These are phyloP conservation scores for Galemys pyrenaicus DNA, from an alignment of 2,113 vertebrate genomes.

Conservation along the genomic window DNA sequence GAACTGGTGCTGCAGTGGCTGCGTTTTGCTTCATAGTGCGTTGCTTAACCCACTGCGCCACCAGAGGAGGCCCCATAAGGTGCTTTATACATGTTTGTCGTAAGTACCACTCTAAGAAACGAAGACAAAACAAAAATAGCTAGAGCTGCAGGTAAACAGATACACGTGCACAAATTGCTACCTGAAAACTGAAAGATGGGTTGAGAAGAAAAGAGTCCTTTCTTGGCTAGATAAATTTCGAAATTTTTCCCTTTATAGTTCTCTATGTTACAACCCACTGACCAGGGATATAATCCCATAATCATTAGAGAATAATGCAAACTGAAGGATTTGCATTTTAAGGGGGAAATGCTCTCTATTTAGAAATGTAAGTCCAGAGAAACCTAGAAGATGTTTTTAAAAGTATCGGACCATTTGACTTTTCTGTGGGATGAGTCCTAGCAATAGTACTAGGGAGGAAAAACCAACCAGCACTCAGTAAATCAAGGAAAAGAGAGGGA, in stretches of 20 bases:
- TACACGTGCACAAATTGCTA: background rate
- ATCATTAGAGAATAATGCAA: background rate
- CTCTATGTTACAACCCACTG: background rate
- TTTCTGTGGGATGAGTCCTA: constrained; percentile 34
- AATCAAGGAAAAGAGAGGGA: background rate
- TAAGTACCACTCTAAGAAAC: background rate
- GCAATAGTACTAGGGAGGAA: constrained; percentile 12
- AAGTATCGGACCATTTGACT: background rate
- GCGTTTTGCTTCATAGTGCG: no score
- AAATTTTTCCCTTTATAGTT: background rate
- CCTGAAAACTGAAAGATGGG: background rate
- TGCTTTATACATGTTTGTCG: background rate
- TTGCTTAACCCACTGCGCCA: no score
- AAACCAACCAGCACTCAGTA: background rate
- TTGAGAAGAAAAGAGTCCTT: background rate
- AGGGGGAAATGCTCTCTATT: background rate
- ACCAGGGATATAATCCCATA: background rate
- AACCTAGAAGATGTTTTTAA: background rate
- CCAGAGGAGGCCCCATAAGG: no score
- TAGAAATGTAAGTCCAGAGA: background rate
- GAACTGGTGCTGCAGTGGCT: no score
- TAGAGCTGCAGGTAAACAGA: background rate
- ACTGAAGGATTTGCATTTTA: constrained; percentile 31
- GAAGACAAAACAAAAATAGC: background rate
- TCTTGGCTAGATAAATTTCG: background rate